These are phyloP conservation scores for Parascotia fuliginaria DNA, from an alignment of 2,888 invertebrate genomes.

Conservation along the genomic window DNA sequence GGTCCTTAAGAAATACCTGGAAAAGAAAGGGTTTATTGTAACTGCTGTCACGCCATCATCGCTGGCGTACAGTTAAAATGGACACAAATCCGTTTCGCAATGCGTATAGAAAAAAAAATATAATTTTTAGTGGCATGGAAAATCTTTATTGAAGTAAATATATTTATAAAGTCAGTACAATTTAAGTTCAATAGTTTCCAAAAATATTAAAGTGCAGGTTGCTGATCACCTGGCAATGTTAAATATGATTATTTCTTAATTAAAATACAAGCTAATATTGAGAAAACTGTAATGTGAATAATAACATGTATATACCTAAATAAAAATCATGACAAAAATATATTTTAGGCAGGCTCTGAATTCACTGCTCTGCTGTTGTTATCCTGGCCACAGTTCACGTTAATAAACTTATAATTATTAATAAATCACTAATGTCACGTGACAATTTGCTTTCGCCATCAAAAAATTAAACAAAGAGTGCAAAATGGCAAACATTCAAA, in stretches of 20 bases:
- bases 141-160: constrained; percentile 87
- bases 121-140: constrained; percentile 84
- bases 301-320: constrained; percentile 86
- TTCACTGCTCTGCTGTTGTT: constrained; percentile 83
- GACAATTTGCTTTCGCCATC: constrained; percentile 69
- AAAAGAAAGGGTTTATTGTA: no score
- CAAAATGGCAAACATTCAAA: constrained; percentile 63
- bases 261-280: constrained; percentile 87
- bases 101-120: no score
- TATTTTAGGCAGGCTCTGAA: constrained; percentile 86
- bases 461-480: constrained; percentile 60
- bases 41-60: no score
- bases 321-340: constrained; percentile 87
- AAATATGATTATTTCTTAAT: constrained; percentile 87
- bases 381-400: constrained; percentile 83
- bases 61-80: no score
- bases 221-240: constrained; percentile 87
- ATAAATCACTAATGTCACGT: constrained; percentile 72
- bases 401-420: constrained; percentile 80
- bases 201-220: constrained; percentile 87
- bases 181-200: constrained; percentile 87
- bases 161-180: constrained; percentile 87
- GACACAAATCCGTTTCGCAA: no score
- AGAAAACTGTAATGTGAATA: constrained; percentile 86
- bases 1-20: no score